Evolutionary conservation across 53 echinoderm and acorn worm species (phyloP).

Genomic region (Echinarachnius parma): DNA sequence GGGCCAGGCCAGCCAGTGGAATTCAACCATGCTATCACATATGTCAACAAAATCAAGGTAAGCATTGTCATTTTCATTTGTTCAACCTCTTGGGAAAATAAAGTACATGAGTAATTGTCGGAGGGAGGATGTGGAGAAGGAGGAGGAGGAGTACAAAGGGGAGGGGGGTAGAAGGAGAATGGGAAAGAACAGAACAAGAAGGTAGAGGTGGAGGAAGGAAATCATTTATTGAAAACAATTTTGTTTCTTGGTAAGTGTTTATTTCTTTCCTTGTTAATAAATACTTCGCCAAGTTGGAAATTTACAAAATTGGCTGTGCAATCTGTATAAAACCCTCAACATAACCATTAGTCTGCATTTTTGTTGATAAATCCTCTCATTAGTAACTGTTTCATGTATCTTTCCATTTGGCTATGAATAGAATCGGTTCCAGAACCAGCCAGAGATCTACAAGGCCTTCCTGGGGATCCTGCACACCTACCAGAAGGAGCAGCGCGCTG

Average conservation of each 20-base stretch:
- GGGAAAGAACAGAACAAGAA: no score
- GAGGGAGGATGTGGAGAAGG: background rate
- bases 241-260: background rate
- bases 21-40: constrained; percentile 99
- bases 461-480: constrained; percentile 98
- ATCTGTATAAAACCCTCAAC: no score
- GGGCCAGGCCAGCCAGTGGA: constrained; percentile 91
- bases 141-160: background rate
- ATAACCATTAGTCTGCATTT: no score
- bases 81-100: background rate
- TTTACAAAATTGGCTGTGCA: no score
- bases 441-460: constrained; percentile 99
- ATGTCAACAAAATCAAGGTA: constrained; percentile 99
- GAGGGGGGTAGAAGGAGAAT: background rate
- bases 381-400: no score
- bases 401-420: constrained; percentile 13
- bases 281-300: no score
- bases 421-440: constrained; percentile 99
- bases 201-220: no score
- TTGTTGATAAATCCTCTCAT: no score
- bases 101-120: background rate
- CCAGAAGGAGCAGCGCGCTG: constrained; percentile 96
- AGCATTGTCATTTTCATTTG: background rate
- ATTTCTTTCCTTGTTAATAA: no score
- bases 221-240: background rate